Base-by-base conservation (phyloP, 2,113 vertebrate genomes). In the Cyrtonyx montezumae region DNA sequence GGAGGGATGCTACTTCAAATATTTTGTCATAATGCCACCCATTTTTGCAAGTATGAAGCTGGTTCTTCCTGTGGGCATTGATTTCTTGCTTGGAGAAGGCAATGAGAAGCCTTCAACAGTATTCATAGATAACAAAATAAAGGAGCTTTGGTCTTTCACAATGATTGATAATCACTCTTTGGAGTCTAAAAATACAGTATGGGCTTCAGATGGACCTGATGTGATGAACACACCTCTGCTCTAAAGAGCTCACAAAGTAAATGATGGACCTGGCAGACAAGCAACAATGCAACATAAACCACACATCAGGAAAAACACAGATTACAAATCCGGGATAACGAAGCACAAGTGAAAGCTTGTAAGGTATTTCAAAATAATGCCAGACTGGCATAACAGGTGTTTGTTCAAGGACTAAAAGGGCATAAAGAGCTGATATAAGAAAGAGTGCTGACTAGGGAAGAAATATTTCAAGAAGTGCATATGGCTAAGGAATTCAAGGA, bases 321-420 rank as follows among this genome's bases (percentile, higher is more conserved):
- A 87, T 85, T 95, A 88, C 81, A 94, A 79, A 94, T 80, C 79
- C 91, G 80, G 87, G 67, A 79, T 94, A 95, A 95, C 43, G 79
- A 92, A 83, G 75, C 59, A 83, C 87, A 93, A 94, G 91, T 89
- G 91, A 96, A 96, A 96, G 89, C 89, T 89, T 96, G 91, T 53
- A 93, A 84, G 26, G 82, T 87, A 84, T 96, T 94, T 95, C 94
- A 96, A 96, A 96, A 83, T 78, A 94, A 91, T 58, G 71, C 70
- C 65, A 90, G 68, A 34, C 56, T 75, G 51, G 89, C 51, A 68
- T 83, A 95, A 94, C 63, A 91, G 30, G 61, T 46, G 80, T 85
- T 80, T 91, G 68, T 83, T 95, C 76, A 91, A 92, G 59, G 84
- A 91, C 83, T 91, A 4, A 43, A 91, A 85, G 65, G 76, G 79